Base-by-base conservation (phyloP, 2,888 invertebrate genomes). In the Drosophila rubida region DNA sequence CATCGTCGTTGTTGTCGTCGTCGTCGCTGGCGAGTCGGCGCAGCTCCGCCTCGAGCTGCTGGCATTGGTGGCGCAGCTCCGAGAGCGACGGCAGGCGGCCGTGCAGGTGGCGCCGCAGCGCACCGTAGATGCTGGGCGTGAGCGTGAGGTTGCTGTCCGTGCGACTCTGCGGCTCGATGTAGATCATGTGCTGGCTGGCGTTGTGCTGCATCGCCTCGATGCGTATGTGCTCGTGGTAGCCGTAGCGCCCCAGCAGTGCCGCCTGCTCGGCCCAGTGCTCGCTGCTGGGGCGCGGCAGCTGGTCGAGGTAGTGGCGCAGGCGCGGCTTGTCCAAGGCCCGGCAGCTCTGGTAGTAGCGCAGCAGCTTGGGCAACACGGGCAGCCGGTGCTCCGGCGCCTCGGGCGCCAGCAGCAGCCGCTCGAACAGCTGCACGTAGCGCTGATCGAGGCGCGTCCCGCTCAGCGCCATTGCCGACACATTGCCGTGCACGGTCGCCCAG, bases 191-290 rank as follows among this genome's bases (percentile, higher is more conserved):
- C 2, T 49, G 67, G 1, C 75, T 71, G 25, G 75, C 68, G 77
- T 90, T 90, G 3, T 76, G 69, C 25, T 80, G 78, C 7, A 76
- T 66, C 42, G 89, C 75, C 13, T 72, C 73, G 5, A 83, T 32
- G 19, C 78, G 69, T 2, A 90, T 90, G 22, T 83, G 88, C 11
- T 76, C 78, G n/a, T 68, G 75, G 19, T 87, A 89, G n/a, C 90
- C 88, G 39, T 81, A 90, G 3, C 82, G 68, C 0, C 78, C 88
- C 6, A 90, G 50, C 1, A 78, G 25, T 2, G 81, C 79, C 25
- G 89, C 8, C 14, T 78, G 62, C 6, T 76, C 59, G 32, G 75
- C 41, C 90, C 90, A 90, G 45, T 88, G 70, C 2, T 5, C 37
- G 14, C 48, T 45, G n/a, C 30, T 9, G 0, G 48, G n/a, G 1